Conservation (phyloP, 2,797 vertebrate species). For the Semaprochilodus insignis region DNA sequence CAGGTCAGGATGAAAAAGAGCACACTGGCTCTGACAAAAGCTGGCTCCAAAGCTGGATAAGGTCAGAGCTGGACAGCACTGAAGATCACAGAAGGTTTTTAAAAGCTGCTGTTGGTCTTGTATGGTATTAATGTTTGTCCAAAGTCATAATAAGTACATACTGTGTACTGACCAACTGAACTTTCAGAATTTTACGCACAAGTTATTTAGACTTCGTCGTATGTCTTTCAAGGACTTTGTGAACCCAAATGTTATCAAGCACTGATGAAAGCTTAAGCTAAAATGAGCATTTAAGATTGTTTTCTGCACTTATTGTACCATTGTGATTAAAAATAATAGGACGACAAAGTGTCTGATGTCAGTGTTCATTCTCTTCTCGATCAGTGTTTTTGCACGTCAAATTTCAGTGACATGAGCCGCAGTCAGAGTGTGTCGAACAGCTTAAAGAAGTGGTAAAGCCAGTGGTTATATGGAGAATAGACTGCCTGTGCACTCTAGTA, state of each 20-base stretch:
- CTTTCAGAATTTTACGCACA: neutral
- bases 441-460: too few relatives aligned
- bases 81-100: neutral
- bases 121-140: neutral
- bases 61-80: neutral
- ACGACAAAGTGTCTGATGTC: too few relatives aligned
- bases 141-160: neutral
- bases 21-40: neutral
- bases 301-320: neutral
- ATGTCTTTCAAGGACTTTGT: neutral
- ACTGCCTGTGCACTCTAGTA: too few relatives aligned
- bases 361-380: neutral
- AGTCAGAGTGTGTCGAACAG: neutral
- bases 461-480: too few relatives aligned
- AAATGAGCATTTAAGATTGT: neutral
- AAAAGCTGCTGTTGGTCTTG: neutral
- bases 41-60: neutral
- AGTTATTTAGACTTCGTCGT: neutral
- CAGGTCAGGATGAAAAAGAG: neutral
- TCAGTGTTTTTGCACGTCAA: neutral
- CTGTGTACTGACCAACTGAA: neutral
- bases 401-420: neutral
- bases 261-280: neutral
- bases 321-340: neutral
- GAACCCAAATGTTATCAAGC: neutral